A percentile compares a stretch with the other conserved stretches of the same genome.
phyloP scores from a whole-genome alignment of 2,797 vertebrate species.

The Aulostomus chinensis region DNA sequence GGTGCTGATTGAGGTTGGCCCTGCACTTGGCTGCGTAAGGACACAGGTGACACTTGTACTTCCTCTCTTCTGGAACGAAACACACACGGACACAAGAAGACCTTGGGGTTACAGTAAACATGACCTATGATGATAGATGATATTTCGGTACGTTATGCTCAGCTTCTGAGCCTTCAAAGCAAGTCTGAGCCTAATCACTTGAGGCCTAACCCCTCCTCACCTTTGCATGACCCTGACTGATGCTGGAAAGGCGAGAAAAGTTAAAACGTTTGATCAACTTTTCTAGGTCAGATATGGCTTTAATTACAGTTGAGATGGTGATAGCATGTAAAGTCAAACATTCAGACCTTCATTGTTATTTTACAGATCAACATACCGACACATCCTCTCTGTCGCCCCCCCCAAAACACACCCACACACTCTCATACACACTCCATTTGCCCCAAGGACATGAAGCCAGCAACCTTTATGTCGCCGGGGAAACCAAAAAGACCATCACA shows the following conservation, averaged over 20 bases:
- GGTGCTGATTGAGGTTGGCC: conserved; percentile 98
- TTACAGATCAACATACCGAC: conserved; percentile 42
- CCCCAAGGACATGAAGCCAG: conserved; percentile 79
- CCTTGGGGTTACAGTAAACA: conserved; percentile 37
- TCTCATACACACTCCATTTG: conserved; percentile 50
- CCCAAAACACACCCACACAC: conserved; percentile 6
- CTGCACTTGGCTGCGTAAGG: conserved; percentile 99
- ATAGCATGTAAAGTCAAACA: too few species aligned
- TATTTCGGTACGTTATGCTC: too few species aligned
- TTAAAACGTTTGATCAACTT: too few species aligned
- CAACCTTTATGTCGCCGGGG: conserved; percentile 79
- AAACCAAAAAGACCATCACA: conserved; percentile 81
- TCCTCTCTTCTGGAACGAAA: conserved; percentile 91
- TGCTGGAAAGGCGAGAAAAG: conserved; percentile 18
- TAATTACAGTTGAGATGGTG: too few species aligned
- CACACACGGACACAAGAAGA: conserved; percentile 41
- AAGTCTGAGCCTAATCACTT: conserved; percentile 50
- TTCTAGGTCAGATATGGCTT: too few species aligned
- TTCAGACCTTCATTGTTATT: conserved; percentile 13
- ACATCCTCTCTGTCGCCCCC: conserved; percentile 15
- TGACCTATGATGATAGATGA: conserved; percentile 34
- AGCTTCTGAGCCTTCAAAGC: too few species aligned
- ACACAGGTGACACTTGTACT: conserved; percentile 99
- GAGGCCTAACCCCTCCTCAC: conserved; percentile 28
- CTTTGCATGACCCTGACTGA: conserved; percentile 13